Evolutionary conservation across 2,888 invertebrate species (phyloP).

Genomic region (Scaptomyza reducta): DNA sequence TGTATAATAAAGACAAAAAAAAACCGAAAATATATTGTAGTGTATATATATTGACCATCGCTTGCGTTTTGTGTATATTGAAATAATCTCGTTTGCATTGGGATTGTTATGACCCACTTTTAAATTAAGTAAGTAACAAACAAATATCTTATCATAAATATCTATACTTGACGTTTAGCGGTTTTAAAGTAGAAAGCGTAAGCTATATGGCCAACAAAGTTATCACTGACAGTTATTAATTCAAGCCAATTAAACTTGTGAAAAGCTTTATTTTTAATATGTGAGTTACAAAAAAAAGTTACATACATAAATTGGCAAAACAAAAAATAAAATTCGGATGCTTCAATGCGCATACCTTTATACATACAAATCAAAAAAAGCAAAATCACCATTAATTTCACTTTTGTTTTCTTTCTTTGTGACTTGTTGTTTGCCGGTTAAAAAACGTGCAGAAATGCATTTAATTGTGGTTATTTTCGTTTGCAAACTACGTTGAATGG

Average conservation of each 20-base stretch:
- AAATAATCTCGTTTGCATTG: conserved; percentile 47
- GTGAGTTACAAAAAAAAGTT: conserved; percentile 69
- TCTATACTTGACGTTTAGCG: conserved; percentile 28
- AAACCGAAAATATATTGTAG: neutral
- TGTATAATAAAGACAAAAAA: conserved; percentile 28
- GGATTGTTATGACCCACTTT: conserved; percentile 71
- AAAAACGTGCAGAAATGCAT: conserved; percentile 73
- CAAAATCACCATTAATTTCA: conserved; percentile 31
- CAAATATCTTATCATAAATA: conserved; percentile 61
- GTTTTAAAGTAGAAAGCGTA: conserved; percentile 59
- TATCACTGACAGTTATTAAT: conserved; percentile 52
- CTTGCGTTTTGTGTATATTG: conserved; percentile 46
- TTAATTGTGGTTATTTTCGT: conserved; percentile 63
- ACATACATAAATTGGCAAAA: neutral
- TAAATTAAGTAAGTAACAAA: conserved; percentile 60
- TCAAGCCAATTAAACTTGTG: conserved; percentile 62
- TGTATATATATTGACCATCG: conserved; percentile 42
- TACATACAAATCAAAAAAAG: conserved; percentile 15
- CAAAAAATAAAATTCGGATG: conserved; percentile 4
- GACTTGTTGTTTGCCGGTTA: conserved; percentile 27
- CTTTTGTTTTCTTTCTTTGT: conserved; percentile 19
- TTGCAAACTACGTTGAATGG: conserved; percentile 59
- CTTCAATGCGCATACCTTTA: conserved; percentile 1
- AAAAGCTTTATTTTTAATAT: conserved; percentile 77
- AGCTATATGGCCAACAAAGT: conserved; percentile 40